These are phyloP conservation scores for Sycophaga agraensis DNA, from an alignment of 1,140 invertebrate genomes.

Conservation along the genomic window DNA sequence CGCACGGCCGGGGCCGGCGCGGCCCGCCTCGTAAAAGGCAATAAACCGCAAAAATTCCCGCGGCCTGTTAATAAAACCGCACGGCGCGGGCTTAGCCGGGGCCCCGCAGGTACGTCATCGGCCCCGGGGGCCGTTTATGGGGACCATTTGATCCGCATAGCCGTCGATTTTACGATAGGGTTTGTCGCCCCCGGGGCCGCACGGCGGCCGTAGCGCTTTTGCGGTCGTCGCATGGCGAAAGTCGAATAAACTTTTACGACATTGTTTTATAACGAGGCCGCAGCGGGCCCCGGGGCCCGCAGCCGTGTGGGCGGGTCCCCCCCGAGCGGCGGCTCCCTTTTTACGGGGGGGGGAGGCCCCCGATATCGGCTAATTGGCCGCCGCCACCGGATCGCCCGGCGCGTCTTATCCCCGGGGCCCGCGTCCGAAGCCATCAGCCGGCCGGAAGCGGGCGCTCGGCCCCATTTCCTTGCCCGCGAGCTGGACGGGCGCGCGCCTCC, in stretches of 20 bases:
- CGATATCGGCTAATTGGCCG: too few relatives aligned
- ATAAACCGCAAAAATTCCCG: constrained; percentile 38
- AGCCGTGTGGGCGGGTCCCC: not conserved
- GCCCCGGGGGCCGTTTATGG: constrained; percentile 38
- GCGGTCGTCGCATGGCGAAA: constrained; percentile 37
- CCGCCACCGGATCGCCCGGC: too few relatives aligned
- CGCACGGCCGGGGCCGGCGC: constrained; percentile 3
- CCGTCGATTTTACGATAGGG: constrained; percentile 43
- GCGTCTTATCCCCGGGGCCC: too few relatives aligned
- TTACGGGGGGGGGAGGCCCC: too few relatives aligned
- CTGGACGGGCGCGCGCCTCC: not conserved
- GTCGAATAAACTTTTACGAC: constrained; percentile 37
- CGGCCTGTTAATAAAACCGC: constrained; percentile 38
- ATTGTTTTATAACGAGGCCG: constrained; percentile 33
- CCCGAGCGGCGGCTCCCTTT: not conserved
- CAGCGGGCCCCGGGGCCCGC: not conserved
- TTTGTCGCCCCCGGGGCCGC: constrained; percentile 37
- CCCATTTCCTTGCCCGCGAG: too few relatives aligned
- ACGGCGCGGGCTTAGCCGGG: not conserved
- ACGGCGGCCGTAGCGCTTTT: too few relatives aligned
- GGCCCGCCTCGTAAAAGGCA: constrained; percentile 33
- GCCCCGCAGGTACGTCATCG: not conserved
- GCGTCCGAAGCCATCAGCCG: too few relatives aligned
- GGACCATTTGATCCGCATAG: constrained; percentile 36
- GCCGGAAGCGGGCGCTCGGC: too few relatives aligned